Evolutionary conservation across 2,797 vertebrate genomes (phyloP).

Genomic region (Pipistrellus nathusii): DNA sequence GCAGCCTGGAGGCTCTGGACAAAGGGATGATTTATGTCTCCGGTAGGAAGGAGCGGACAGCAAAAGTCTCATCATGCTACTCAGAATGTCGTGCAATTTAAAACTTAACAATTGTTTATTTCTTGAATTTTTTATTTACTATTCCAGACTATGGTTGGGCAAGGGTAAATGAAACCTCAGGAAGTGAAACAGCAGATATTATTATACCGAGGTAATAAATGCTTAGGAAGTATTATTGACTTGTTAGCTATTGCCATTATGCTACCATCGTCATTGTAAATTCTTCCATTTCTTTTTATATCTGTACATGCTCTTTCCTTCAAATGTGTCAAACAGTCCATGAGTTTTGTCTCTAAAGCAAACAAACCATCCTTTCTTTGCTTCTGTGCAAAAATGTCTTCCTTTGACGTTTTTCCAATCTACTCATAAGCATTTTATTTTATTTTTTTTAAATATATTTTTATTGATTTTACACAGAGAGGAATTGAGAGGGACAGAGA

Average conservation of each 20-base stretch:
- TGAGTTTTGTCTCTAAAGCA: neutral
- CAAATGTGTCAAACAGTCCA: neutral
- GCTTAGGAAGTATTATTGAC: neutral
- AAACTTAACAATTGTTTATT: neutral
- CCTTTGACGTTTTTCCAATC: neutral
- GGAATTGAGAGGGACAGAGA: too few species aligned
- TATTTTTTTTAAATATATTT: too few species aligned
- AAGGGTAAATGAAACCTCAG: neutral
- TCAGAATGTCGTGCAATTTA: neutral
- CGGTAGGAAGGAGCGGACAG: neutral
- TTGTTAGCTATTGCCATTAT: neutral
- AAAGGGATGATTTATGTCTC: neutral
- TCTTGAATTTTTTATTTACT: neutral
- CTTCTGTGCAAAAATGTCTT: slow-evolving; percentile 45
- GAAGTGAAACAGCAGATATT: neutral
- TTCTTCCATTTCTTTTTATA: neutral
- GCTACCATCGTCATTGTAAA: neutral
- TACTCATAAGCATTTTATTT: slow-evolving; percentile 33
- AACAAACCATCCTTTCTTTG: slow-evolving; percentile 25
- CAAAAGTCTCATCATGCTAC: neutral
- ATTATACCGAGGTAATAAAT: neutral
- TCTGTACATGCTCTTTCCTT: neutral
- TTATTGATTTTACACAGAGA: too few species aligned
- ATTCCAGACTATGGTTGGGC: neutral
- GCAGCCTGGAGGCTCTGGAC: neutral